phyloP scores from a whole-genome alignment of 2,888 invertebrate species.

The Coronaproctus castanopsis region DNA sequence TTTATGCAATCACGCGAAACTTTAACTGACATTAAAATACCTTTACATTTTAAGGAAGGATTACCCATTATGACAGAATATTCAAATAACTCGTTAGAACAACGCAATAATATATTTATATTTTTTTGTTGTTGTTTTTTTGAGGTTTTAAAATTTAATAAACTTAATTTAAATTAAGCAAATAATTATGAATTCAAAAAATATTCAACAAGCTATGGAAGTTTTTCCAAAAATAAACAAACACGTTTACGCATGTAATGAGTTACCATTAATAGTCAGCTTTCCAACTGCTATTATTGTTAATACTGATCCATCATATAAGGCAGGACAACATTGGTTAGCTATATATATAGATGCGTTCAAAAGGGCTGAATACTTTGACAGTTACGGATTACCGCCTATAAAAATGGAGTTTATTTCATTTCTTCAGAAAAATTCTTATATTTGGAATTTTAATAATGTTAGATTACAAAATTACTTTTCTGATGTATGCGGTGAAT shows the following conservation, averaged over 20 bases:
- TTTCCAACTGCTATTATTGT: not conserved
- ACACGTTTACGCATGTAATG: not conserved
- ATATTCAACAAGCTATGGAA: not conserved
- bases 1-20: too few species aligned
- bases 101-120: too few species aligned
- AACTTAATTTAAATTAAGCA: too few species aligned
- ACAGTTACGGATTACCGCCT: not conserved
- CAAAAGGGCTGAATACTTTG: not conserved
- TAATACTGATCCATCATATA: not conserved
- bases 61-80: not conserved
- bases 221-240: not conserved
- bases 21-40: too few species aligned
- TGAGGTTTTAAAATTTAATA: too few species aligned
- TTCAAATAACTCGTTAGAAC: too few species aligned
- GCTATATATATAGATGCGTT: not conserved
- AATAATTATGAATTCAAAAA: not conserved
- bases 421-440: not conserved
- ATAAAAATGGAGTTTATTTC: not conserved
- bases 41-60: slow-evolving; percentile 1
- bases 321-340: not conserved
- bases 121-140: too few species aligned
- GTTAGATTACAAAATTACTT: not conserved
- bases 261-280: not conserved
- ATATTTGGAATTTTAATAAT: not conserved
- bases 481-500: not conserved